Evolutionary conservation across 2,888 invertebrate genomes (phyloP), one percentile per base, ranked within the genome.

Genomic region (Drosophila greeni): DNA sequence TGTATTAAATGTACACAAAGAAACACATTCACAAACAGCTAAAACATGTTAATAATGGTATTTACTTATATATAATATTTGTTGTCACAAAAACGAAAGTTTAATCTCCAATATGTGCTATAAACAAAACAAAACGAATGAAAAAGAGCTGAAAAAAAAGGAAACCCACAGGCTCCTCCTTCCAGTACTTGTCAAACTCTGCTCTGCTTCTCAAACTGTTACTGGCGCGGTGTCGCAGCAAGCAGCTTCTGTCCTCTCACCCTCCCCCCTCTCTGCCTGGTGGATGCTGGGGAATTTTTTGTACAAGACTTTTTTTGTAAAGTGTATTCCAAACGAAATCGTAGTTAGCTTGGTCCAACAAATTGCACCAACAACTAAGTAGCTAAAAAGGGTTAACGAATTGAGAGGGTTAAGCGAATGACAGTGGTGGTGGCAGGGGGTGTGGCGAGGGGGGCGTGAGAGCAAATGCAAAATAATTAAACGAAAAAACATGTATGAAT

Each of bases 31-130:
- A 69, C 49, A 70, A 40, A 67, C 58, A 60, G 52, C 62, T 76
- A 62, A 62, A 70, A 62, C 67, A 76, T 72, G 70, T 76, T 70
- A 69, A 51, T 52, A 66, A 71, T 71, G 66, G 67, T 71, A 76
- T 56, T 70, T 65, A 74, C 57, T 47, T 59, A 64, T 47, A 47
- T 31, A 31, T 47, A 47, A 66, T 55, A 69, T 61, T 59, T 81
- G 66, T 74, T 72, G 72, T 70, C 69, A 62, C 54, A 67, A 54
- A 70, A 60, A 8, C 48, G 52, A 62, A 70, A 56, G 74, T 68
- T 37, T 55, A 66, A 72, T 78, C 80, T 82, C 80, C 80, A 82
- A 82, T 72, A 76, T 74, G 80, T 82, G 82, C 82, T 82, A 78
- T 78, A 82, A 42, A 55, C 29, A 37, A 33, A 54, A 20, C 16